Conservation (phyloP, 2,888 invertebrate genomes). For the Vannuccia rotundouncinata region DNA sequence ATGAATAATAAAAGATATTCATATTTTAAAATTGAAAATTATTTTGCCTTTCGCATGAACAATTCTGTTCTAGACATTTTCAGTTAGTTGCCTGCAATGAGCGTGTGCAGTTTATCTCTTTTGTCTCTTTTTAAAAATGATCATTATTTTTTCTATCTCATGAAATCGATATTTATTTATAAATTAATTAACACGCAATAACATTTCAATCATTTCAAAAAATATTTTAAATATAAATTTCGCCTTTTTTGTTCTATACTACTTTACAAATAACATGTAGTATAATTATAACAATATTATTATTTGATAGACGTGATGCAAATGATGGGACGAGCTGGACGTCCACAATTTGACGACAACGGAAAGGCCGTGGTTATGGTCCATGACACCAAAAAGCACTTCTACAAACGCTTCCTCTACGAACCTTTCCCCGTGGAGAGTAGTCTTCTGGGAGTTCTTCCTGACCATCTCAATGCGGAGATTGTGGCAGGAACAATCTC, state of each 20-base stretch:
- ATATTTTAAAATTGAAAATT: too few species aligned
- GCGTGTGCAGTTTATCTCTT: too few species aligned
- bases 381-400: slow-evolving; percentile 93
- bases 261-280: too few species aligned
- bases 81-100: background rate
- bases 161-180: too few species aligned
- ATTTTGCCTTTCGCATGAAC: background rate
- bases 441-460: slow-evolving; percentile 76
- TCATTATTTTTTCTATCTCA: too few species aligned
- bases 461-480: slow-evolving; percentile 96
- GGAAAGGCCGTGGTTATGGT: slow-evolving; percentile 66
- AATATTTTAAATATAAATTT: too few species aligned
- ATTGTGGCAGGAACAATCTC: slow-evolving; percentile 83
- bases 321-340: slow-evolving; percentile 98
- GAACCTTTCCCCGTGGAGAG: slow-evolving; percentile 99
- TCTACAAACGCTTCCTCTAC: slow-evolving; percentile 96
- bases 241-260: too few species aligned
- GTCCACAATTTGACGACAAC: slow-evolving; percentile 90
- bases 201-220: too few species aligned
- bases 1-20: too few species aligned
- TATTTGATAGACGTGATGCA: slow-evolving; percentile 92
- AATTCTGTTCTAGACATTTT: background rate
- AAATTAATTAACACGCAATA: too few species aligned
- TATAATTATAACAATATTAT: too few species aligned
- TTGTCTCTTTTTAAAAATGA: too few species aligned